These are phyloP conservation scores for Lipotes vexillifer DNA, from an alignment of 2,113 vertebrate species.

Conservation along the genomic window DNA sequence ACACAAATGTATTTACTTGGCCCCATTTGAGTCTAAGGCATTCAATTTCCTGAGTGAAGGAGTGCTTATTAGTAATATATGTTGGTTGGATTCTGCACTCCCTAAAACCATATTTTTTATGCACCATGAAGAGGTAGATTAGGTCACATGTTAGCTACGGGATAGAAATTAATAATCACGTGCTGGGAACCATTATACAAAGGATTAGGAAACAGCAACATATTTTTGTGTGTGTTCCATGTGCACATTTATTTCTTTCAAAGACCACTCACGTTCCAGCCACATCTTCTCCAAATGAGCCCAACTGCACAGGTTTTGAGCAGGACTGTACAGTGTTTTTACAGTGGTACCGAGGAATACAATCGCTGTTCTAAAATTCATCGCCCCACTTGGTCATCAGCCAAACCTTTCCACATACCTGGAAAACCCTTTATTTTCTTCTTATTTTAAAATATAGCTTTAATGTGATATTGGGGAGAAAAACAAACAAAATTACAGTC, in stretches of 20 bases:
- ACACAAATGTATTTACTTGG: neutral
- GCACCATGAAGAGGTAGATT: neutral
- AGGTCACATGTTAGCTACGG: neutral
- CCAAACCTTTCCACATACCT: neutral
- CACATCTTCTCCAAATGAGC: slow-evolving; percentile 34
- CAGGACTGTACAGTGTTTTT: neutral
- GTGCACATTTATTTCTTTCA: slow-evolving; percentile 44
- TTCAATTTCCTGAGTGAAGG: neutral
- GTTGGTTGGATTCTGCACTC: neutral
- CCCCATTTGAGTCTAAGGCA: neutral
- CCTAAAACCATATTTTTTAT: neutral
- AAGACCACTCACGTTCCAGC: slow-evolving; percentile 16
- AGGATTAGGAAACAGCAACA: neutral
- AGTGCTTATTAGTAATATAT: neutral
- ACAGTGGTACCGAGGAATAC: neutral
- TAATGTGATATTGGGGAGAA: neutral
- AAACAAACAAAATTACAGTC: neutral
- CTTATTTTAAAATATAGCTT: neutral
- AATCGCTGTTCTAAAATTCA: neutral
- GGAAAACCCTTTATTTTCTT: neutral
- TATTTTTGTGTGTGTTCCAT: slow-evolving; percentile 29
- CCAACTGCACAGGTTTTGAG: neutral
- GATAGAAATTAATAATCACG: neutral
- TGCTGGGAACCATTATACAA: accelerated
- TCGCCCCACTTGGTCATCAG: neutral